These are phyloP conservation scores for Chiloscyllium plagiosum DNA, from an alignment of 2,113 vertebrate genomes.

Conservation along the genomic window DNA sequence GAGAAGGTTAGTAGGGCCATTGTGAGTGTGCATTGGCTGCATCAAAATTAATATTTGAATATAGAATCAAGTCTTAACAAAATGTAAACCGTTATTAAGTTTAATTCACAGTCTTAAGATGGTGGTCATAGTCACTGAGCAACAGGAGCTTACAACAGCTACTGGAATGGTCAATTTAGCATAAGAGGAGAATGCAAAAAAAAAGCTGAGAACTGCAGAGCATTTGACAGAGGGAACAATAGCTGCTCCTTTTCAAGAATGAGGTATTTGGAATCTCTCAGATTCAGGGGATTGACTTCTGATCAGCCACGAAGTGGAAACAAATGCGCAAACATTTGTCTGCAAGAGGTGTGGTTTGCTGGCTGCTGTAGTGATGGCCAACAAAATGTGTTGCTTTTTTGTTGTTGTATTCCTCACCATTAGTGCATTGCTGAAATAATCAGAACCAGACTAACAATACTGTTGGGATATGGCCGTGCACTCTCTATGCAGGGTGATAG, in stretches of 20 bases:
- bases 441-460: not conserved
- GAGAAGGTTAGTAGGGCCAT: not conserved
- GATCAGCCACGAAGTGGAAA: not conserved
- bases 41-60: not conserved
- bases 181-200: not conserved
- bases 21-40: not conserved
- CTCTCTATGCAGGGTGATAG: not conserved
- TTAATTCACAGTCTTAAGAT: not conserved
- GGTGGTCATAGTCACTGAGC: not conserved
- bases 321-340: not conserved
- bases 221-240: not conserved
- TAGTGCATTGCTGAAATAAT: not conserved
- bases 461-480: not conserved
- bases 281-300: not conserved
- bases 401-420: not conserved
- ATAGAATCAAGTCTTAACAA: not conserved
- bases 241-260: not conserved
- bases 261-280: slow-evolving; percentile 6
- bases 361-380: not conserved
- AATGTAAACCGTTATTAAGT: slow-evolving; percentile 32
- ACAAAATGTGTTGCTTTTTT: not conserved
- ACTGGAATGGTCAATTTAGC: not conserved
- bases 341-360: not conserved
- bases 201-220: not conserved
- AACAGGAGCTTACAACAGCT: not conserved